These are phyloP conservation scores for Pseudomyrmex dendroicus DNA, from an alignment of 1,140 invertebrate species.

Conservation along the genomic window DNA sequence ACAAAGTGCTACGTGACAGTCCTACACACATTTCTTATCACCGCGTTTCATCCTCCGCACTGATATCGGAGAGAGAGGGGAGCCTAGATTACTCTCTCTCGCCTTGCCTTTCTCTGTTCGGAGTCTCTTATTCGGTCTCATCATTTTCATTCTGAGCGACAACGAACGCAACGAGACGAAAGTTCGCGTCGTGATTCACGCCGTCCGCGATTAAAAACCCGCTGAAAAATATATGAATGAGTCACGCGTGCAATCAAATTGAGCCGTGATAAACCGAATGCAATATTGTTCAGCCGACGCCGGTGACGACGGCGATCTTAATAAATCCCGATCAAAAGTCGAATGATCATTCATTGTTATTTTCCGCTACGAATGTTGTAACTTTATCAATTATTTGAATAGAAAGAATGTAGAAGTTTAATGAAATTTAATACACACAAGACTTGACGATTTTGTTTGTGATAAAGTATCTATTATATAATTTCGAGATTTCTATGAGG, in stretches of 20 bases:
- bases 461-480: not conserved
- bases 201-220: slow-evolving; percentile 42
- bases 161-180: slow-evolving; percentile 43
- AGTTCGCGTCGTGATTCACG: slow-evolving; percentile 54
- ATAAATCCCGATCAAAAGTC: slow-evolving; percentile 2
- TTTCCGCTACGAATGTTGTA: not conserved
- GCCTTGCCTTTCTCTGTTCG: not conserved
- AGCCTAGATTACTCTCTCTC: slow-evolving; percentile 40
- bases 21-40: slow-evolving; percentile 62
- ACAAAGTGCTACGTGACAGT: slow-evolving; percentile 28
- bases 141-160: slow-evolving; percentile 30
- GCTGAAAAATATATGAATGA: slow-evolving; percentile 46
- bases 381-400: not conserved
- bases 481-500: no score
- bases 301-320: not conserved
- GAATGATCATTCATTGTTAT: slow-evolving; percentile 4
- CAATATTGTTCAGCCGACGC: slow-evolving; percentile 9
- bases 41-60: slow-evolving; percentile 46
- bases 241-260: slow-evolving; percentile 45
- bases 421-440: not conserved
- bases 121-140: slow-evolving; percentile 22
- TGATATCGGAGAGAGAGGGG: slow-evolving; percentile 35
- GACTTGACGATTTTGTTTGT: no score
- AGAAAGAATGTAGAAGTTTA: not conserved
- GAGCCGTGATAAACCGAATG: slow-evolving; percentile 58